Evolutionary conservation across 1,140 invertebrate genomes (phyloP).

Genomic region (Ips nitidus): DNA sequence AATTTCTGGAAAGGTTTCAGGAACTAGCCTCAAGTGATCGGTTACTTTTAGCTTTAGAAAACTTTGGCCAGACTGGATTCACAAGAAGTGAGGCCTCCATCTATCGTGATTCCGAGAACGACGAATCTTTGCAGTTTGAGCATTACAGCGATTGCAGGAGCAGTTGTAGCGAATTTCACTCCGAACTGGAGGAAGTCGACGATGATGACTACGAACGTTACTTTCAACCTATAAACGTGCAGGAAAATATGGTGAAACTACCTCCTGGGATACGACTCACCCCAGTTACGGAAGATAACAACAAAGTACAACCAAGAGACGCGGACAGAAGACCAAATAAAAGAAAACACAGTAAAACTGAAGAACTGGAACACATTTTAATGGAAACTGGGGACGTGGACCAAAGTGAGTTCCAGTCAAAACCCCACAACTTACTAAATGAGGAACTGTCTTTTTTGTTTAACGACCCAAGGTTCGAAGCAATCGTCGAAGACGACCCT

Average conservation of each 20-base stretch:
- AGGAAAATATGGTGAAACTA: neutral
- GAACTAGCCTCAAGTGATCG: neutral
- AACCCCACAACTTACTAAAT: neutral
- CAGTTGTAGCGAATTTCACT: constrained; percentile 8
- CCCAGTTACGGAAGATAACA: neutral
- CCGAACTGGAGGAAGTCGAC: constrained; percentile 7
- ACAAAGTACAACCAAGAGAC: neutral
- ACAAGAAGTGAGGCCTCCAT: neutral
- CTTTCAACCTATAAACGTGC: neutral
- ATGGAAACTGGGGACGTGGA: neutral
- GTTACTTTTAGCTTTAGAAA: neutral
- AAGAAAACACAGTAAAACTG: neutral
- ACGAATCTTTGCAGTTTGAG: neutral
- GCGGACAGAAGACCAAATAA: neutral
- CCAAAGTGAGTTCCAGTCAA: neutral
- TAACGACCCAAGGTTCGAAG: constrained; percentile 18
- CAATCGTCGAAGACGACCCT: neutral
- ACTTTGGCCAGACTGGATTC: neutral
- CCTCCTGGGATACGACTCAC: too few species aligned
- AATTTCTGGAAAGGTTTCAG: neutral
- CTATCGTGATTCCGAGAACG: neutral
- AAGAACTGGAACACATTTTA: constrained; percentile 11
- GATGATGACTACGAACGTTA: neutral
- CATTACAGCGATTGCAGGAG: constrained; percentile 11
- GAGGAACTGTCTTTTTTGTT: constrained; percentile 19